A percentile compares a stretch with the other conserved stretches of the same genome.
phyloP scores from a whole-genome alignment of 2,113 vertebrate genomes.

The Vulpes lagopus region DNA sequence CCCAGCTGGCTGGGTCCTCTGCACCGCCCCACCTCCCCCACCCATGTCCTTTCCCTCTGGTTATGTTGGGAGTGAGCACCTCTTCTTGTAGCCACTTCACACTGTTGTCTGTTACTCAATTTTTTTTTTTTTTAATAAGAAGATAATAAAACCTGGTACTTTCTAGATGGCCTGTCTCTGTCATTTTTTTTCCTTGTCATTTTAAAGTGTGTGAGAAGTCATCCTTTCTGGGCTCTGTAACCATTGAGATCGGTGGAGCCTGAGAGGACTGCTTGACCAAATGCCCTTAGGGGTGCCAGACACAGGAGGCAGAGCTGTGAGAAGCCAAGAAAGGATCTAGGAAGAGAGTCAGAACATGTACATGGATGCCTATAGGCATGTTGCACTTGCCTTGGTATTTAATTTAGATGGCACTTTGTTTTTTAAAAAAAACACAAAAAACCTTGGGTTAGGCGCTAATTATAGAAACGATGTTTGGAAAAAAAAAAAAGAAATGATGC shows the following conservation, averaged over 20 bases:
- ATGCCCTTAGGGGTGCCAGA: neutral
- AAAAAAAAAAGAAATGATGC: too few relatives aligned
- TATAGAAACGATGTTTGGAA: neutral
- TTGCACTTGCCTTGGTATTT: too few relatives aligned
- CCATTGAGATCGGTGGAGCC: neutral
- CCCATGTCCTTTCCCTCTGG: neutral
- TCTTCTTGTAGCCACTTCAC: constrained; percentile 81
- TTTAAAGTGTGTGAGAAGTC: neutral
- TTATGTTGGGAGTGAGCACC: constrained; percentile 38
- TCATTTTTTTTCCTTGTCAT: constrained; percentile 39
- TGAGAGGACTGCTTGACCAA: neutral
- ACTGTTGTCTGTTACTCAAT: constrained; percentile 86
- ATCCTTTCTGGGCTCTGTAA: neutral
- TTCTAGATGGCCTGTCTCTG: constrained; percentile 82
- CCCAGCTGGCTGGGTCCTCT: constrained; percentile 76
- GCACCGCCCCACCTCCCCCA: neutral
- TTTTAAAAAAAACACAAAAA: neutral
- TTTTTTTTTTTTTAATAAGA: constrained; percentile 82
- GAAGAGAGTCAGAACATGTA: accelerated
- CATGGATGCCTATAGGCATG: too few relatives aligned
- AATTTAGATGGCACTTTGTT: neutral
- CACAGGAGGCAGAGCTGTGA: neutral
- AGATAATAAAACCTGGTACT: constrained; percentile 88
- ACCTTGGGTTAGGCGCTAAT: neutral
- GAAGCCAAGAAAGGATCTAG: neutral